Conservation (phyloP, 2,797 vertebrate genomes). For the Pseudochirops corinnae region DNA sequence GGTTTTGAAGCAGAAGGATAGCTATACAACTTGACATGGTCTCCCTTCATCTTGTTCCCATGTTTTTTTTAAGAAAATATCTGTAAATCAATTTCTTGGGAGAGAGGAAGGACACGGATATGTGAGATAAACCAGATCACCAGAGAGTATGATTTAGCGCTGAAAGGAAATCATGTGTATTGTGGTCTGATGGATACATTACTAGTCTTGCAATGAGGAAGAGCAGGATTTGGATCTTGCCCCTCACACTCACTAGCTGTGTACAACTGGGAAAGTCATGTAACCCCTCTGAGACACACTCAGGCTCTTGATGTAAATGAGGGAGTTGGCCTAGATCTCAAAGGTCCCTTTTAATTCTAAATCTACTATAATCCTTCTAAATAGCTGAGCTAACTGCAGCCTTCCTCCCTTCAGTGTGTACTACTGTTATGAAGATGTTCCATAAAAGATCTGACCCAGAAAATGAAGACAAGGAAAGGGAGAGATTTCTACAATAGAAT, state of each 20-base stretch:
- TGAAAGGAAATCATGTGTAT: constrained; percentile 7
- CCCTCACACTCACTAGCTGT: not conserved
- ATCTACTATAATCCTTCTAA: not conserved
- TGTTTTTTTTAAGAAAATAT: constrained; percentile 54
- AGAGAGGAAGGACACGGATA: constrained; percentile 32
- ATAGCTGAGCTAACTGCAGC: not conserved
- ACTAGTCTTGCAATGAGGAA: not conserved
- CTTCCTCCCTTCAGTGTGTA: not conserved
- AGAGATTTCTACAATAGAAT: not conserved
- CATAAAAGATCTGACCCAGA: not conserved
- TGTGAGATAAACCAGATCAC: not conserved
- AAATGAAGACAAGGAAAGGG: not conserved
- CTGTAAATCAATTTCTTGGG: constrained; percentile 45
- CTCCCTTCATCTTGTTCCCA: constrained; percentile 53
- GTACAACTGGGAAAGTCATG: not conserved
- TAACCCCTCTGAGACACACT: not conserved
- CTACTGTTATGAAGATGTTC: not conserved
- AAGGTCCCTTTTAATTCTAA: not conserved
- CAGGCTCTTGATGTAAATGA: constrained; percentile 39
- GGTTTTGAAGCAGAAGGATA: constrained; percentile 46
- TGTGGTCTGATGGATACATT: not conserved
- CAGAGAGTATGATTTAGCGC: constrained; percentile 24
- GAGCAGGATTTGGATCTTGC: not conserved
- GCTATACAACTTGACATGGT: constrained; percentile 41
- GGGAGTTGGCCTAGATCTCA: not conserved